phyloP scores from a whole-genome alignment of 2,888 invertebrate species.

The Drosophila yooni region DNA sequence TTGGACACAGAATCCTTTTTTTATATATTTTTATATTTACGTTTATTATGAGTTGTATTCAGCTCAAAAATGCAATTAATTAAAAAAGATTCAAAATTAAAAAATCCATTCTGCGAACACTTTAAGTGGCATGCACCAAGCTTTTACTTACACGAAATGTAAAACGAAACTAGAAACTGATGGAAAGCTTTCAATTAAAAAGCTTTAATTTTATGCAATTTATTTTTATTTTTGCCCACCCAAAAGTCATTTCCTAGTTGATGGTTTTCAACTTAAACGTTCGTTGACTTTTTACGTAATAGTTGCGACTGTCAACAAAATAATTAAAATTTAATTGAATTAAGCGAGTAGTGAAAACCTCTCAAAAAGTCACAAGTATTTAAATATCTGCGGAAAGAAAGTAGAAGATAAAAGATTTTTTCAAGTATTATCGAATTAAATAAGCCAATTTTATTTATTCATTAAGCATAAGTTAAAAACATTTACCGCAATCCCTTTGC shows the following conservation, averaged over 20 bases:
- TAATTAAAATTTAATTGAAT: slow-evolving; percentile 67
- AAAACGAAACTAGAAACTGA: slow-evolving; percentile 7
- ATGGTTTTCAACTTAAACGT: slow-evolving; percentile 19
- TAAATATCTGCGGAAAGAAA: background rate
- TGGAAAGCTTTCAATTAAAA: background rate
- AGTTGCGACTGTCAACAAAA: slow-evolving; percentile 54
- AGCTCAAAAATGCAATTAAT: background rate
- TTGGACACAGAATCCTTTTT: background rate
- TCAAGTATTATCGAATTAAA: background rate
- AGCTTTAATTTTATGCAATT: background rate
- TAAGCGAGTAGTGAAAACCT: slow-evolving; percentile 22
- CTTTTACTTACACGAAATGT: background rate
- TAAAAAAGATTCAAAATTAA: background rate
- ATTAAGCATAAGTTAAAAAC: background rate
- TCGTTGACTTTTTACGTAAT: slow-evolving; percentile 48
- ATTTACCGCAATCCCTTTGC: background rate
- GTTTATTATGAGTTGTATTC: background rate
- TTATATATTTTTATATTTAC: background rate
- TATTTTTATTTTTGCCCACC: background rate
- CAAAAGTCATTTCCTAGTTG: slow-evolving; percentile 14
- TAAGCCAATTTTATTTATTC: background rate
- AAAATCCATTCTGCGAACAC: background rate
- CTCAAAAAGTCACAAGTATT: background rate
- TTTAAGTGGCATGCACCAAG: background rate
- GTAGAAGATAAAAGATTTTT: background rate